These are phyloP conservation scores for Byasa hedistus DNA, from an alignment of 2,888 invertebrate species.

Conservation along the genomic window DNA sequence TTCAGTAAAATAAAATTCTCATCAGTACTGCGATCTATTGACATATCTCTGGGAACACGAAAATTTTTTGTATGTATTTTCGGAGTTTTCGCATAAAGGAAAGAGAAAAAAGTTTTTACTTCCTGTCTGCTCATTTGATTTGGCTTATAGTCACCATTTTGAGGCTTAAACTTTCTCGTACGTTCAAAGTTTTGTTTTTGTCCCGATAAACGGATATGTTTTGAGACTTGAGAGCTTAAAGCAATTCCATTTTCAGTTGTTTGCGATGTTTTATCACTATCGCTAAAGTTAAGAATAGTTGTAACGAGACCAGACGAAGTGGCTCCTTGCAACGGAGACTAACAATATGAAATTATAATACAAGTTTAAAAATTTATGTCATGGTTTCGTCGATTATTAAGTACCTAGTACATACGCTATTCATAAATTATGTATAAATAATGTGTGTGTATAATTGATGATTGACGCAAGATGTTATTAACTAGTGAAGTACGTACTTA, in stretches of 20 bases:
- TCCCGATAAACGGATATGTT: constrained; percentile 38
- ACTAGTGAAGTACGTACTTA: no score
- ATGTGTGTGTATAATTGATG: no score
- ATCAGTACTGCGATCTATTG: background rate
- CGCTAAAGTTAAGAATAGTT: constrained; percentile 4
- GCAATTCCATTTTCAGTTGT: constrained; percentile 21
- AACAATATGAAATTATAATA: no score
- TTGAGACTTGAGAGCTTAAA: constrained; percentile 10
- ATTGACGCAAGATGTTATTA: no score
- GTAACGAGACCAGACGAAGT: background rate
- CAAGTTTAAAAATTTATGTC: no score
- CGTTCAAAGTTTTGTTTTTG: constrained; percentile 44
- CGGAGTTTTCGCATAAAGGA: constrained; percentile 17
- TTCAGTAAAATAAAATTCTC: background rate
- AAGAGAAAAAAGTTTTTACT: constrained; percentile 13
- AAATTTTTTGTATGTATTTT: constrained; percentile 15
- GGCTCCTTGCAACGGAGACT: no score
- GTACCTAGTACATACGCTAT: no score
- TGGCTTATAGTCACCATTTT: constrained; percentile 23
- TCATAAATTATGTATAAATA: no score
- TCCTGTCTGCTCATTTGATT: constrained; percentile 22
- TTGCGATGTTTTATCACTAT: constrained; percentile 16
- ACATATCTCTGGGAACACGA: constrained; percentile 12
- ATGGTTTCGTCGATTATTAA: no score
- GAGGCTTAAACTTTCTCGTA: constrained; percentile 41